Conservation (phyloP, 2,888 invertebrate species). For the Eristalinus aeneus region DNA sequence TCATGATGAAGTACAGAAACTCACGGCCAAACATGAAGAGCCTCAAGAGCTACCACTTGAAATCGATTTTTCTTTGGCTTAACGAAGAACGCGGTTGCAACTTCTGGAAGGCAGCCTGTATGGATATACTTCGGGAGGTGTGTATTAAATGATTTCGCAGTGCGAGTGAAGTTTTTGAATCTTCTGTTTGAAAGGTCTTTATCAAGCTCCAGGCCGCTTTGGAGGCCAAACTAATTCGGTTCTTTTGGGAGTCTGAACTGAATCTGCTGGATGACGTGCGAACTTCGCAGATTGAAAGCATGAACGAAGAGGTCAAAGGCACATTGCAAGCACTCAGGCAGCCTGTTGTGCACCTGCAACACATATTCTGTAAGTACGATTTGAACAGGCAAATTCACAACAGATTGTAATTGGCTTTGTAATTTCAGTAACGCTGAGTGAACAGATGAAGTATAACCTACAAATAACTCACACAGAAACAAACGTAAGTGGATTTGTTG, state of each 20-base stretch:
- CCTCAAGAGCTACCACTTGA: background rate
- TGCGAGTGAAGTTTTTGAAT: no score
- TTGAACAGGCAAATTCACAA: background rate
- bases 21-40: background rate
- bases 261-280: background rate
- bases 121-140: background rate
- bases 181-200: background rate
- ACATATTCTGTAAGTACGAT: background rate
- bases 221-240: background rate
- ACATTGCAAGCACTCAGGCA: background rate
- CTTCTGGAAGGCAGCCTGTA: background rate
- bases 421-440: background rate
- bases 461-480: accelerated
- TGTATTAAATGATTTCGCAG: background rate
- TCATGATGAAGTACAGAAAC: slow-evolving; percentile 37
- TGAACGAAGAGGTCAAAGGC: background rate
- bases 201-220: background rate
- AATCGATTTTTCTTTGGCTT: background rate
- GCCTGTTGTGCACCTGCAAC: background rate
- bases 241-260: background rate
- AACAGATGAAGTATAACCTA: background rate
- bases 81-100: background rate
- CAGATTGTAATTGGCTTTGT: background rate
- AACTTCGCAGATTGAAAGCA: background rate
- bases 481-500: background rate